These are phyloP conservation scores for Neodiprion fabricii DNA, from an alignment of 1,140 invertebrate species.

Conservation along the genomic window DNA sequence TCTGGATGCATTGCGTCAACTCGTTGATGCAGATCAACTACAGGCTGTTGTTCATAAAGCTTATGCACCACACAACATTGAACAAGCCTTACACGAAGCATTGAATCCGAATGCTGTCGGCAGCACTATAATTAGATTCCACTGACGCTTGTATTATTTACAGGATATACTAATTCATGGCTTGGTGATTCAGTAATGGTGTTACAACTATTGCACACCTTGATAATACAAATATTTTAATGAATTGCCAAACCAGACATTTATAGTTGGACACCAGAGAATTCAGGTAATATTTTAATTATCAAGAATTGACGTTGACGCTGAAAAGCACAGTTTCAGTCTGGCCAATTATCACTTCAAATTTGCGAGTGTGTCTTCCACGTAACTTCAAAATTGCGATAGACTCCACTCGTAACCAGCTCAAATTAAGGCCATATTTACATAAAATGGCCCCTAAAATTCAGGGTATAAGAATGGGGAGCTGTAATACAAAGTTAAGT, in stretches of 20 bases:
- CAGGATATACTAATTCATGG: constrained; percentile 1
- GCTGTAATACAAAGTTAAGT: neutral
- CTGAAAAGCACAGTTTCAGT: too few species aligned
- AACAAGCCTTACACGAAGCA: constrained; percentile 72
- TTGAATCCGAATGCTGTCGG: constrained; percentile 72
- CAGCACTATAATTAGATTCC: constrained; percentile 77
- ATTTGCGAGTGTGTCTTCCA: too few species aligned
- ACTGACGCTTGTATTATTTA: constrained; percentile 50
- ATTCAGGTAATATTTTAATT: too few species aligned
- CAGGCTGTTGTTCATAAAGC: constrained; percentile 70
- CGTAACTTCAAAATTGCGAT: too few species aligned
- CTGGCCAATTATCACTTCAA: too few species aligned
- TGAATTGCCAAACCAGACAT: constrained; percentile 10
- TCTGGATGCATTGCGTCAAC: constrained; percentile 60
- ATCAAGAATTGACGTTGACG: too few species aligned
- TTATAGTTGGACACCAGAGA: neutral
- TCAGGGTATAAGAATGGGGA: too few species aligned
- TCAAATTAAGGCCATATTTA: too few species aligned
- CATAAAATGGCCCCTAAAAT: too few species aligned
- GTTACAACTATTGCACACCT: neutral
- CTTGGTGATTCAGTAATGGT: neutral
- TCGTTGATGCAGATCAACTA: constrained; percentile 64
- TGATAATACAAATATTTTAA: constrained; percentile 11
- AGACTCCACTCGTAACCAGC: too few species aligned
- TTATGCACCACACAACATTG: constrained; percentile 72